These are phyloP conservation scores for Dicyrtomina minuta DNA, from an alignment of 2,888 invertebrate species.

Conservation along the genomic window DNA sequence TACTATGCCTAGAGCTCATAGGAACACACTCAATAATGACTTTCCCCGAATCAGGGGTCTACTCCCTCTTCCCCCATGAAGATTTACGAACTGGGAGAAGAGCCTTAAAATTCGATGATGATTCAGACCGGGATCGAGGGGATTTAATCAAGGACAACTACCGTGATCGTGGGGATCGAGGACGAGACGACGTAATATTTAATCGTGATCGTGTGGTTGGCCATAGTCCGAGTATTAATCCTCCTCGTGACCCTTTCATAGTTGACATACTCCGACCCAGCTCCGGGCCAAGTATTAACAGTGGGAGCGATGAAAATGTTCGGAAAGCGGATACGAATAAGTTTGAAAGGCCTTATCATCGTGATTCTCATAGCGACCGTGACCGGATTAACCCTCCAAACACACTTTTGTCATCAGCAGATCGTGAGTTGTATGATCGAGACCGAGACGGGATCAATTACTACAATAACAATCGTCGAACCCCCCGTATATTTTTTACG, in stretches of 20 bases:
- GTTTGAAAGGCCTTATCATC: too few species aligned
- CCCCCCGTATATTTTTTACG: slow-evolving; percentile 10
- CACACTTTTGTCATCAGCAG: too few species aligned
- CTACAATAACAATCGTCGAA: not conserved
- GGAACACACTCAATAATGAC: slow-evolving; percentile 35
- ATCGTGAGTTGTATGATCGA: not conserved
- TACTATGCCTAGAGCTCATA: too few species aligned
- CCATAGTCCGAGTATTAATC: not conserved
- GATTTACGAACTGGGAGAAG: slow-evolving; percentile 49
- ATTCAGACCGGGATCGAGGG: not conserved
- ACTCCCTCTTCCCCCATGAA: slow-evolving; percentile 51
- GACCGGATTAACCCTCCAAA: too few species aligned
- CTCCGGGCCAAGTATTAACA: not conserved
- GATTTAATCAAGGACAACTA: slow-evolving; percentile 9
- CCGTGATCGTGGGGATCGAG: not conserved
- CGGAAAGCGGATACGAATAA: not conserved
- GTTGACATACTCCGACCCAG: slow-evolving; percentile 20
- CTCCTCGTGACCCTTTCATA: not conserved
- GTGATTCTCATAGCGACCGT: too few species aligned
- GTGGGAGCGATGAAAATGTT: not conserved
- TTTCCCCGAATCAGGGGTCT: slow-evolving; percentile 42
- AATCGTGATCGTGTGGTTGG: not conserved
- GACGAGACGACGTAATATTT: not conserved
- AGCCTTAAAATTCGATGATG: slow-evolving; percentile 41
- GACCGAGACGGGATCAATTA: not conserved